phyloP scores from a whole-genome alignment of 1,140 invertebrate genomes.

The Drosophila lini region DNA sequence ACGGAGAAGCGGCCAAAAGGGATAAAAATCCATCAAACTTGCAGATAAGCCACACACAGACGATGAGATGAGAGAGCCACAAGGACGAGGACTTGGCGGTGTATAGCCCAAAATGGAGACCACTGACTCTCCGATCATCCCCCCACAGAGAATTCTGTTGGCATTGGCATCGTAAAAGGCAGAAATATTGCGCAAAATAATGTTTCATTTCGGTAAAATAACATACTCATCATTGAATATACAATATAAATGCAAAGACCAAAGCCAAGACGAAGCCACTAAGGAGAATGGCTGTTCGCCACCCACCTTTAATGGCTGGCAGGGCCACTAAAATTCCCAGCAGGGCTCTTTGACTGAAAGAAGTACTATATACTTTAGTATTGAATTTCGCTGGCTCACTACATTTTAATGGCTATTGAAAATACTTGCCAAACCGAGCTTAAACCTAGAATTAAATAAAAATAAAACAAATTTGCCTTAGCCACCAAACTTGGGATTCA shows the following conservation, averaged over 20 bases:
- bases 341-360: constrained; percentile 1
- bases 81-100: constrained; percentile 3
- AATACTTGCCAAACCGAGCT: background rate
- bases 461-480: background rate
- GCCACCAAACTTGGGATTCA: background rate
- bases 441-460: background rate
- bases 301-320: constrained; percentile 35
- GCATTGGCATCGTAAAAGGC: constrained; percentile 64
- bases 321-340: constrained; percentile 14
- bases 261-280: constrained; percentile 5
- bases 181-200: constrained; percentile 66
- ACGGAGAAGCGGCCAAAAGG: constrained; percentile 60
- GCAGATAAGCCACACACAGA: constrained; percentile 71
- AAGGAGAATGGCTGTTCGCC: background rate
- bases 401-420: constrained; percentile 6
- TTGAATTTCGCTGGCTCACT: too few relatives aligned
- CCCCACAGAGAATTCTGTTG: constrained; percentile 12
- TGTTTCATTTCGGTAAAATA: constrained; percentile 78
- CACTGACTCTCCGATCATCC: constrained; percentile 10
- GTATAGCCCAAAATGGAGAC: constrained; percentile 25
- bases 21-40: constrained; percentile 83
- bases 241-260: constrained; percentile 66
- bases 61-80: constrained; percentile 16
- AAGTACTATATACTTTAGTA: constrained; percentile 1
- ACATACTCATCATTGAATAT: constrained; percentile 75